Base-by-base conservation (phyloP, 2,113 vertebrate species). In the Aspiorhynchus laticeps region DNA sequence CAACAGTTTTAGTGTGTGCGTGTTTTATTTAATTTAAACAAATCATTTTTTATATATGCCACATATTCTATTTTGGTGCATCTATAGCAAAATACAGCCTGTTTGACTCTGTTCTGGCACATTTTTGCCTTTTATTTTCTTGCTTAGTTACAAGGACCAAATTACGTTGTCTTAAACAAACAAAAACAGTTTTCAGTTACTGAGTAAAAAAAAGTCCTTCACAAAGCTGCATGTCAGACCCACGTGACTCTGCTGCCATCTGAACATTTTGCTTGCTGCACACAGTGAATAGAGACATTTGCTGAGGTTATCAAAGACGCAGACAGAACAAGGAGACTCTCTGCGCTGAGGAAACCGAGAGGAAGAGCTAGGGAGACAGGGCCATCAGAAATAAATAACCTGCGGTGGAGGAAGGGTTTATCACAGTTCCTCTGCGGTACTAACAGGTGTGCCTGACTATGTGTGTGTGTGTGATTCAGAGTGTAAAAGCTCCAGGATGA, bases 401-500 rank as follows among this genome's bases (percentile, higher is more conserved):
- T 41, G 76, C 17, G 43, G 33, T n/a, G 43, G 9, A 75, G 67
- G 56, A 17, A 67, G 67, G 41, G 43, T 84, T 84, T 53, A 80
- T 38, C 81, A 41, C 76, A 67, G 76, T 48, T 74, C 53, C 74
- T 89, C 56, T 84, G 85, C 46, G 38, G 17, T 46, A 87, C 21
- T 11, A 85, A 85, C 88, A 87, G 88, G 82, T 86, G 84, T n/a
- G 56, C 1, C 15, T 84, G 43, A 28, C 14, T 76, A 41, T 51
- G 17, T 67, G 36, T 53, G 67, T 65, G n/a, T n/a, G 71, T 41
- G 7, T 73, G 69, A 73, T 63, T 19, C 33, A 28, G n/a, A 65
- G 56, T 10, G 46, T 76, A 33, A 77, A 80, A 88, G 69, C 76
- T 61, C 31, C 53, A 61, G 79, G 48, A 85, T 92, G 88, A 87